Evolutionary conservation across 1,140 invertebrate genomes (phyloP).

Genomic region (Coelopa frigida): DNA sequence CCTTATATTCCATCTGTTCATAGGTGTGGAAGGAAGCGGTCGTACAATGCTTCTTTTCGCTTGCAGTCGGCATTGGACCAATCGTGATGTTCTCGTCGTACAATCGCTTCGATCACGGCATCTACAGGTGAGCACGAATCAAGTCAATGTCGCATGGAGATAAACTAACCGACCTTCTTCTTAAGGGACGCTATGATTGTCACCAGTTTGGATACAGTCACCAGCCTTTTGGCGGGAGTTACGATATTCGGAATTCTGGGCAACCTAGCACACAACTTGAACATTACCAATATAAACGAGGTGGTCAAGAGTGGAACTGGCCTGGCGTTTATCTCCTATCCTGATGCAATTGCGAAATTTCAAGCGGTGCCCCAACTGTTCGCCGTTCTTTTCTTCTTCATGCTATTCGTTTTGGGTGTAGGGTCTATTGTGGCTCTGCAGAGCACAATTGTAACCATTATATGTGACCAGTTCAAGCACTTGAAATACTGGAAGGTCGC

Average conservation of each 20-base stretch:
- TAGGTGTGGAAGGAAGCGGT: slow-evolving; percentile 75
- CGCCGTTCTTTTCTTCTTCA: slow-evolving; percentile 83
- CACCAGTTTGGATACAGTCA: slow-evolving; percentile 62
- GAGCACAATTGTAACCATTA: slow-evolving; percentile 58
- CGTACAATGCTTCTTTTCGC: slow-evolving; percentile 73
- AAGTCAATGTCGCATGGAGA: background rate
- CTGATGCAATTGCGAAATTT: slow-evolving; percentile 80
- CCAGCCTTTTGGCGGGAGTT: slow-evolving; percentile 70
- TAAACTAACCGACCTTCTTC: too few species aligned
- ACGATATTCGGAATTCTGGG: slow-evolving; percentile 77
- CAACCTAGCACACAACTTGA: slow-evolving; percentile 56
- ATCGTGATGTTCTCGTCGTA: slow-evolving; percentile 77
- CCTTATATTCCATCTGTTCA: slow-evolving; percentile 7
- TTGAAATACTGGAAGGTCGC: slow-evolving; percentile 59
- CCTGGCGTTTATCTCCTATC: slow-evolving; percentile 80
- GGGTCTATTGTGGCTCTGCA: slow-evolving; percentile 66
- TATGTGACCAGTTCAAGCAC: slow-evolving; percentile 63
- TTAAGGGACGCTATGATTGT: slow-evolving; percentile 64
- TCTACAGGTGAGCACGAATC: slow-evolving; percentile 63
- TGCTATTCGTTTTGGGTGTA: slow-evolving; percentile 73
- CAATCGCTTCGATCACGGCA: slow-evolving; percentile 73
- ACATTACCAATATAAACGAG: slow-evolving; percentile 48
- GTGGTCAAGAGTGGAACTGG: slow-evolving; percentile 62
- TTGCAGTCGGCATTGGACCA: slow-evolving; percentile 69
- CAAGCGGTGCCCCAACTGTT: slow-evolving; percentile 64